Evolutionary conservation across 2,113 vertebrate species (phyloP), one percentile per base, ranked within the genome.

Genomic region (Phodopus roborovskii): DNA sequence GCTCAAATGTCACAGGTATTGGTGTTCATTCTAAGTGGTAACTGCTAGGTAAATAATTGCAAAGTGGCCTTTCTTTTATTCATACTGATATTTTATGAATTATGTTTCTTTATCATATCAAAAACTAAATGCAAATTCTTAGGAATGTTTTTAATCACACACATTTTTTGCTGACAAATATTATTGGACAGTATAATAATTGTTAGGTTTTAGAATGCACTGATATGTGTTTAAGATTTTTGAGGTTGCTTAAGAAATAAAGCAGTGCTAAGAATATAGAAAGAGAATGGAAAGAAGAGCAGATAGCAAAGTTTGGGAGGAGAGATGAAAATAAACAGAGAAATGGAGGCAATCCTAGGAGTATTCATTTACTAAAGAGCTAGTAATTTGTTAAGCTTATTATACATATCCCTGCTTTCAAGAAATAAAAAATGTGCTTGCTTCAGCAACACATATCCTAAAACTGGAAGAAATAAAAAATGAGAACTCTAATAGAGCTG

Each of bases 1-100:
- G 97, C 88, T 94, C 94, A 98, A 98, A 98, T 98, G 97, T 98
- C 97, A 98, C 90, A 98, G 95, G 97, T 97, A 95, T 84, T 73
- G 94, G 96, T 94, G 93, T 75, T 98, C 97, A 98, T 98, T 97
- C 97, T 98, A 98, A 98, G 97, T 96, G 96, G 97, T 97, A 96
- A 95, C 97, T 75, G 95, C 96, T 96, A 96, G 94, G 96, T 92
- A 97, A 97, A 96, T 97, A 97, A 97, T 87, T 94, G 78, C 60
- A 74, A 95, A 95, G 96, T 97, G 97, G 78, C 78, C 56, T 94
- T 97, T 96, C 88, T 45, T 45, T 94, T 89, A 95, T 90, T 96
- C 50, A 20, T 95, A 87, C 88, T 78, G 48, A 91, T 96, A 95
- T 97, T 91, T 97, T 94, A 94, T 92, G 84, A 97, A 94, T 92